Evolutionary conservation across 2,113 vertebrate genomes (phyloP).

Genomic region (Halcyon senegalensis): DNA sequence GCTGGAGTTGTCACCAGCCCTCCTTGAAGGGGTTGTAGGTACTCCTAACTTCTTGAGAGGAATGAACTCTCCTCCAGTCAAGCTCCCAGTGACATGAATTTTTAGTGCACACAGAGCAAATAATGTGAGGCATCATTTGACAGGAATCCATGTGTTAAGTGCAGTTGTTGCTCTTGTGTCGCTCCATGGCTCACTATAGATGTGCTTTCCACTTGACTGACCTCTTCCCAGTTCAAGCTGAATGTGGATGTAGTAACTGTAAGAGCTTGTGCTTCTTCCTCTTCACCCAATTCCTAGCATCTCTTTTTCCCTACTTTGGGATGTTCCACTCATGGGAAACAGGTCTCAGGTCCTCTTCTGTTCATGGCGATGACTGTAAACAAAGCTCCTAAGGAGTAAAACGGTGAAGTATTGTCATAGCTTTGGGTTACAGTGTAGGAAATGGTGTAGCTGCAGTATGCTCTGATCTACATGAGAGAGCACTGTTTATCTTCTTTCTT

Average conservation of each 20-base stretch:
- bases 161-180: not conserved
- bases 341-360: not conserved
- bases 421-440: not conserved
- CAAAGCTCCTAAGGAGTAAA: not conserved
- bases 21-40: not conserved
- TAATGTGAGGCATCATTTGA: not conserved
- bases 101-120: not conserved
- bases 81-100: fast-evolving
- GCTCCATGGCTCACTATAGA: not conserved
- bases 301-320: not conserved
- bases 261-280: not conserved
- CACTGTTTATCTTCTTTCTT: not conserved
- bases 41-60: not conserved
- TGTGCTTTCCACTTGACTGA: not conserved
- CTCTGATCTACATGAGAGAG: not conserved
- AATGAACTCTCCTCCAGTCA: not conserved
- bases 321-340: not conserved
- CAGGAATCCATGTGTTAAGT: too few relatives aligned
- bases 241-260: not conserved
- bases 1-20: not conserved
- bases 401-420: not conserved
- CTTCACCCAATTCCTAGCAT: not conserved
- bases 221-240: fast-evolving
- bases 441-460: not conserved
- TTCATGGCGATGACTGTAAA: not conserved